Percentiles rank a stretch among this genome's conserved stretches.
Conservation (phyloP, 1,140 invertebrate genomes). For the Bombus polaris region DNA sequence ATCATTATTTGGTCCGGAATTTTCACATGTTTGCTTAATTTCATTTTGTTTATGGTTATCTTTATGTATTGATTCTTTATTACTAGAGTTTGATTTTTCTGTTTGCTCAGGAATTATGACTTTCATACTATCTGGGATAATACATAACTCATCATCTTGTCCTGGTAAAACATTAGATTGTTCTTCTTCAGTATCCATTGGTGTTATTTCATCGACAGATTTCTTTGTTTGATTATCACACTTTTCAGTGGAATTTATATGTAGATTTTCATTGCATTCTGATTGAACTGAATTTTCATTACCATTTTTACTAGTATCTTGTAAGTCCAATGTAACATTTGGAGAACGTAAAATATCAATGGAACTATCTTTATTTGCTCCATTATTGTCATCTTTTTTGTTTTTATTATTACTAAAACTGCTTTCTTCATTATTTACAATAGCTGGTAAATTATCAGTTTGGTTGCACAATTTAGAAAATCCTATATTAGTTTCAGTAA, state of each 20-base stretch:
- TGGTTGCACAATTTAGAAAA: conserved; percentile 73
- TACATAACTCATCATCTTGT: conserved; percentile 80
- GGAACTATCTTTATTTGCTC: conserved; percentile 35
- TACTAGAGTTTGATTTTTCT: conserved; percentile 34
- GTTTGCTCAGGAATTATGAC: conserved; percentile 66
- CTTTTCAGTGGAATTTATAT: conserved; percentile 36
- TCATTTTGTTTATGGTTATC: conserved; percentile 20
- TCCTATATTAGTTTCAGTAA: conserved; percentile 60
- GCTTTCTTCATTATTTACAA: conserved; percentile 66
- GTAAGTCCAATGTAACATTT: background rate
- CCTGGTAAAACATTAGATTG: conserved; percentile 75
- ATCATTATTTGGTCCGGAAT: conserved; percentile 43
- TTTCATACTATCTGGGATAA: conserved; percentile 81
- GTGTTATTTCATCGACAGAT: conserved; percentile 46
- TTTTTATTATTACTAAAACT: conserved; percentile 33
- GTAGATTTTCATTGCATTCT: conserved; percentile 1
- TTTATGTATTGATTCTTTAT: conserved; percentile 29
- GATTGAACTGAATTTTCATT: conserved; percentile 10
- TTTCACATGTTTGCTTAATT: conserved; percentile 19
- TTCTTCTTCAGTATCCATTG: conserved; percentile 65
- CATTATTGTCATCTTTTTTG: conserved; percentile 29
- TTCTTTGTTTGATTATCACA: conserved; percentile 48
- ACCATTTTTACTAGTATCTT: conserved; percentile 6
- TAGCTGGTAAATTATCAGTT: conserved; percentile 73
- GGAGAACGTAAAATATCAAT: conserved; percentile 3